Evolutionary conservation across 23 tunicate species (phyloP).

Genomic region (Corella eumyota): DNA sequence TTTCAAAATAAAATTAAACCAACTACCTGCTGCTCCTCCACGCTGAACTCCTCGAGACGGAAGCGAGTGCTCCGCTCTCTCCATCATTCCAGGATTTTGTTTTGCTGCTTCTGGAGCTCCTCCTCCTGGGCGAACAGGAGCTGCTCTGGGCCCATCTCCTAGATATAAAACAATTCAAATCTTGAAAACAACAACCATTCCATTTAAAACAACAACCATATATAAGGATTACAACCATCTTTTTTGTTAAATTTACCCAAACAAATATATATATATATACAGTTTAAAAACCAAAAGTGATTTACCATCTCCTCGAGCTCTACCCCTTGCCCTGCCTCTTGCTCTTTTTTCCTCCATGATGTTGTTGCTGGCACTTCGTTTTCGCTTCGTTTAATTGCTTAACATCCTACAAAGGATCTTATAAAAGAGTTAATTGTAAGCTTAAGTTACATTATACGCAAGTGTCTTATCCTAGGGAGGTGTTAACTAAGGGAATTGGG

Average conservation of each 20-base stretch:
- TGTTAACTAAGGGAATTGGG: no score
- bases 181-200: neutral
- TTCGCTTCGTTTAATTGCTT: no score
- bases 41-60: slow-evolving; percentile 30
- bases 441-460: no score
- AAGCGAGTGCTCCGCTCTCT: slow-evolving; percentile 16
- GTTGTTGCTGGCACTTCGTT: no score
- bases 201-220: neutral
- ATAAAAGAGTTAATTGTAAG: no score
- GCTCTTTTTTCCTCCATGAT: slow-evolving; percentile 21
- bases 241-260: neutral
- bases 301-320: slow-evolving; percentile 25
- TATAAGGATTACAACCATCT: neutral
- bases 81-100: slow-evolving; percentile 7
- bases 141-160: slow-evolving; percentile 4
- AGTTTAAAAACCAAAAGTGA: no score
- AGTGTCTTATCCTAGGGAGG: no score
- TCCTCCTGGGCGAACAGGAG: slow-evolving; percentile 14
- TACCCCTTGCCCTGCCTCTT: slow-evolving; percentile 38
- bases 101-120: neutral
- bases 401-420: no score
- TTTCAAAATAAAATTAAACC: neutral
- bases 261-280: neutral
- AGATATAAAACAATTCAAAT: no score
- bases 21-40: slow-evolving; percentile 26